These are phyloP conservation scores for Myotis myotis DNA, from an alignment of 2,797 vertebrate species.

Conservation along the genomic window DNA sequence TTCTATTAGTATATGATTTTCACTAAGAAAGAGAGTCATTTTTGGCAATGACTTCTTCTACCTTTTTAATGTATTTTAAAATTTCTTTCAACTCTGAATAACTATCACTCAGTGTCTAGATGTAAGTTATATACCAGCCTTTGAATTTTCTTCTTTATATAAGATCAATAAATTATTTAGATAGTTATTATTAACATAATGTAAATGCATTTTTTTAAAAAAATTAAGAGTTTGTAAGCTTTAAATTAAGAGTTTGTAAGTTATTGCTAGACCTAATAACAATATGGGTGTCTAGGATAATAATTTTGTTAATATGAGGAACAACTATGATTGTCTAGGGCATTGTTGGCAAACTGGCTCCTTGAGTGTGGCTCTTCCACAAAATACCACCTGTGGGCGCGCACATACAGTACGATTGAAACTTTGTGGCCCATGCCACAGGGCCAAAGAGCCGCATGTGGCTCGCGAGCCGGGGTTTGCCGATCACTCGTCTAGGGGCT, in stretches of 20 bases:
- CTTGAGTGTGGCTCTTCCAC: too few species aligned
- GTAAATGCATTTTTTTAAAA: neutral
- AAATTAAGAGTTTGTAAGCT: neutral
- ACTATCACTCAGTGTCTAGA: neutral
- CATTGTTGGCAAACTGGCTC: too few species aligned
- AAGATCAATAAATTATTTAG: neutral
- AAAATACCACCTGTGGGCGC: too few species aligned
- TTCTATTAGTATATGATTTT: neutral
- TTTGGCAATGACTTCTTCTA: neutral
- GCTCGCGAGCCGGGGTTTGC: too few species aligned
- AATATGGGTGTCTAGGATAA: neutral
- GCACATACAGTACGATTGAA: too few species aligned
- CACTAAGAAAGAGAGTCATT: neutral
- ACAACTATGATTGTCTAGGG: fast-evolving
- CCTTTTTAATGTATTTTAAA: neutral
- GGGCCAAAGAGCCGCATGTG: too few species aligned
- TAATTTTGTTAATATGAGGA: neutral
- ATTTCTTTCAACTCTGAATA: neutral
- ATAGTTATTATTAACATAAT: neutral
- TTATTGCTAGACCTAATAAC: neutral
- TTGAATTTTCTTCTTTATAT: neutral
- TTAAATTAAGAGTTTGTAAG: neutral
- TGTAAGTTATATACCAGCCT: neutral
- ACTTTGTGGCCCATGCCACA: too few species aligned
- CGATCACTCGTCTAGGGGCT: fast-evolving